Evolutionary conservation across 2,888 invertebrate genomes (phyloP), one percentile per base, ranked within the genome.

Genomic region (Octonoba sinensis): DNA sequence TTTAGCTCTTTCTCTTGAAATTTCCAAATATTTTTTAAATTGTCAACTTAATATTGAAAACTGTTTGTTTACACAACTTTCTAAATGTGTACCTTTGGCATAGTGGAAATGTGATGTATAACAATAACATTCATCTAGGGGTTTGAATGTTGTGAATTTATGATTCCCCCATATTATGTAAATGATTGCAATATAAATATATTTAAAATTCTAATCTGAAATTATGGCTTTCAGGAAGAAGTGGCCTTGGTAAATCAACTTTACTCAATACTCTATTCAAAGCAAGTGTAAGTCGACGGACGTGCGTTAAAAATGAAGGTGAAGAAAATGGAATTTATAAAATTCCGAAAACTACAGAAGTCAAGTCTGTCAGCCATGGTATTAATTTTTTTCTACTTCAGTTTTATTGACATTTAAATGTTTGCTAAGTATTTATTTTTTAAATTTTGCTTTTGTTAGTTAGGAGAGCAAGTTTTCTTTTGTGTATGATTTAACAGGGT

Each of bases 161-260:
- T 54, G 54, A 6, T 54, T 18, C 15, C n/a, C 15, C 6, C 3
- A 3, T 20, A 13, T 54, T 57, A 22, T 57, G 4, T 3, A 20
- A 47, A 15, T 47, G 47, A 47, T 12, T 47, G 47, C 15, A 47
- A n/a, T n/a, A n/a, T 54, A 54, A 15, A 16, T 13, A 54, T 54
- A 15, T n/a, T 15, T 8, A 54, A 20, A 54, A 54, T 4, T 54
- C 15, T 59, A 15, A 24, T 4, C 57, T 57, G 1, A 16, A 22
- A 22, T 15, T 49, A 3, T 67, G 13, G 44, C 36, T 74, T 84
- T 49, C 49, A 87, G 87, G 87, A 71, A 76, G 86, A 49, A 86
- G 87, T 79, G 87, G 87, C 18, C 76, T 87, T 22, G 87, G 87
- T 8, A 87, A 87, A 78, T 86, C 87, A 22, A 87, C 87, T 1